Evolutionary conservation across 2,113 vertebrate genomes (phyloP), one percentile per base, ranked within the genome.

Genomic region (Cinclus mexicanus): DNA sequence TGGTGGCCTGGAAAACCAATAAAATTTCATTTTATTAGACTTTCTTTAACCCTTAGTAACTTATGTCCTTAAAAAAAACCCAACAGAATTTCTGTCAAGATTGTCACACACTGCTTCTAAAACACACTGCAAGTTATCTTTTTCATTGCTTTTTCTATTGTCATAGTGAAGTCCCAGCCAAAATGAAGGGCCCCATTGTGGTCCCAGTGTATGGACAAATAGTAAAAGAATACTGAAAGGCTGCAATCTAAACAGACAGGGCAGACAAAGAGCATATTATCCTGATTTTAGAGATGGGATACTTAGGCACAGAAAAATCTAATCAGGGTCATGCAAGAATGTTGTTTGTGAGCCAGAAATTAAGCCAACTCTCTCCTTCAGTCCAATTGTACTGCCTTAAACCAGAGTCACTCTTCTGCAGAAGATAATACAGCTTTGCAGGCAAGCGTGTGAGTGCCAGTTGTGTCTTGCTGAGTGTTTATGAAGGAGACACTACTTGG

Each of bases 271-370:
- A 90, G 35, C 87, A 94, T 95, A 89, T 93, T 97, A 94, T 97
- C 70, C 75, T 71, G 70, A 90, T 94, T 96, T 95, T 95, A 95
- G 87, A 94, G 95, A 95, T 94, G 93, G 89, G 90, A 95, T 95
- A 95, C 91, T 93, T 93, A 95, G 91, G 95, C 94, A 90, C 93
- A 95, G 87, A 84, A 95, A 95, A 87, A 93, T 91, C 75, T 96
- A 87, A 96, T 94, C 89, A 46, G 47, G 63, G 82, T 91, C 82
- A 63, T 93, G 92, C 65, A 91, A 85, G 94, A 95, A 94, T 93
- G 90, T 76, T 94, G 75, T 88, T 95, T 3, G 2, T 68, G 50
- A 94, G 70, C 93, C 94, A 95, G 78, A 55, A 95, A 77, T 76
- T 60, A 69, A 96, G 67, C 86, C 76, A 83, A 35, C 25, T 75